These are phyloP conservation scores for Lepilemur ruficaudatus DNA, from an alignment of 2,797 vertebrate genomes.

Conservation along the genomic window DNA sequence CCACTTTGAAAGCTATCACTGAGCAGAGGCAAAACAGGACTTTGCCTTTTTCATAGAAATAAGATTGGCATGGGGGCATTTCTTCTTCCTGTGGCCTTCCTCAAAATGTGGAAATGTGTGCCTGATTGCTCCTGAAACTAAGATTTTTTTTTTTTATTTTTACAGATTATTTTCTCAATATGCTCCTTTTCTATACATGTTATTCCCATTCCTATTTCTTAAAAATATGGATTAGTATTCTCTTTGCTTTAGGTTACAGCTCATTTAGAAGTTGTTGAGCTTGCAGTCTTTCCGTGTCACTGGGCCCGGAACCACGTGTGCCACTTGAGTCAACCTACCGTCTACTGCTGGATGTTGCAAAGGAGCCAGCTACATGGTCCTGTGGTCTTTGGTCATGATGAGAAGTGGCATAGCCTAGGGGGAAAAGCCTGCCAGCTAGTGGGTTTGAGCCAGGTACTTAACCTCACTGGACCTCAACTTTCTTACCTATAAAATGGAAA, in stretches of 20 bases:
- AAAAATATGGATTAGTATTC: neutral
- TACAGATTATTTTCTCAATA: neutral
- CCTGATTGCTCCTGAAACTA: neutral
- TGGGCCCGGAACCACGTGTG: accelerated
- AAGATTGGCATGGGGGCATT: neutral
- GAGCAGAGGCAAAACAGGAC: neutral
- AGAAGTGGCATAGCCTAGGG: neutral
- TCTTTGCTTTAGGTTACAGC: neutral
- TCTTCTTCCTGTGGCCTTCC: neutral
- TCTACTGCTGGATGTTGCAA: neutral
- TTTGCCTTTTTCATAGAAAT: neutral
- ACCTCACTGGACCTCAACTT: neutral
- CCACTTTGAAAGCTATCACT: neutral
- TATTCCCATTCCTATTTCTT: neutral
- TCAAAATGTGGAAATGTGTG: neutral
- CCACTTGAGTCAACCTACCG: neutral
- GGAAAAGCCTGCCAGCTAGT: neutral
- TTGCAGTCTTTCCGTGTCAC: neutral
- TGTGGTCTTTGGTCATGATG: neutral
- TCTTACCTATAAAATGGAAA: neutral
- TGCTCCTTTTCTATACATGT: neutral
- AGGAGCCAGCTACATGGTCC: accelerated
- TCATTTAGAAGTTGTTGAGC: neutral
- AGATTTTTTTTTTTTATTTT: neutral
- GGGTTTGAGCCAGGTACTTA: neutral